phyloP scores from a whole-genome alignment of 2,113 vertebrate species.

The Caloenas nicobarica region DNA sequence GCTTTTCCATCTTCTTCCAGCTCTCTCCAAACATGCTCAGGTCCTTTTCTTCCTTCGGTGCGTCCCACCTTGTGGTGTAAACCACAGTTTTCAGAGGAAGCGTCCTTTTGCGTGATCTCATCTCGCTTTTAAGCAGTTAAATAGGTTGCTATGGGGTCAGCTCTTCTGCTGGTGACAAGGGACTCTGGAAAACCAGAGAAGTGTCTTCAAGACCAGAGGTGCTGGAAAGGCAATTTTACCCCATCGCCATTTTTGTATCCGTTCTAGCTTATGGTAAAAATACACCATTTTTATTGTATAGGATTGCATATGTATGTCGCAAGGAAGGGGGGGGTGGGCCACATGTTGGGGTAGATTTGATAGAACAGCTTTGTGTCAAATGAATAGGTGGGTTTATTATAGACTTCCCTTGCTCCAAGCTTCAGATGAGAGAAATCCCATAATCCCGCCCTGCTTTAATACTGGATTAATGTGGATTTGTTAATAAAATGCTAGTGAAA shows the following conservation, averaged over 20 bases:
- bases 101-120: background rate
- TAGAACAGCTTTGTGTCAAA: conserved; percentile 72
- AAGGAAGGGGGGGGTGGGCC: background rate
- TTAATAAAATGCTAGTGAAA: conserved; percentile 82
- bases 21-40: background rate
- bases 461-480: conserved; percentile 82
- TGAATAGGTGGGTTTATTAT: conserved; percentile 73
- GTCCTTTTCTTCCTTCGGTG: background rate
- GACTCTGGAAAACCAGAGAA: too few relatives aligned
- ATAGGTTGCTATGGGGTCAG: background rate
- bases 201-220: background rate
- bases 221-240: background rate
- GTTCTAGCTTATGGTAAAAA: background rate
- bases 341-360: conserved; percentile 41
- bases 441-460: conserved; percentile 79
- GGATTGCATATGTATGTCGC: background rate
- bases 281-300: background rate
- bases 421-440: conserved; percentile 78
- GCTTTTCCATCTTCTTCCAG: conserved; percentile 1
- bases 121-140: background rate
- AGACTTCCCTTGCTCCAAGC: conserved; percentile 73
- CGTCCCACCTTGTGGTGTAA: background rate
- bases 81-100: background rate
- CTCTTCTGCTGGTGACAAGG: background rate
- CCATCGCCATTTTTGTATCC: background rate